Evolutionary conservation across 1,140 invertebrate species (phyloP).

Genomic region (Chymomyza costata): DNA sequence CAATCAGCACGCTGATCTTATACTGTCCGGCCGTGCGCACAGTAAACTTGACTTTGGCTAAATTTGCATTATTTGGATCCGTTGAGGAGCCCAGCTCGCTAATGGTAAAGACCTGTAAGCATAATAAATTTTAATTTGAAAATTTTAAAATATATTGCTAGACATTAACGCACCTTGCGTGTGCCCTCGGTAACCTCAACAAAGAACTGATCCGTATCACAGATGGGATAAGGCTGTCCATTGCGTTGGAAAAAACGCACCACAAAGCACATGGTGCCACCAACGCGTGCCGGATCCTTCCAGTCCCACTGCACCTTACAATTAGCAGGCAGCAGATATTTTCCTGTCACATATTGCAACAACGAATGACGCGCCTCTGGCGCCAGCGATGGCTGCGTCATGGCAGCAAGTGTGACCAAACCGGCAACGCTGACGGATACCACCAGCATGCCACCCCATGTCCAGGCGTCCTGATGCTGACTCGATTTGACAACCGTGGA

Average conservation of each 20-base stretch:
- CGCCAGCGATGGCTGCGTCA: slow-evolving; percentile 89
- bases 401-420: slow-evolving; percentile 88
- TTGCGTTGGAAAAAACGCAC: slow-evolving; percentile 94
- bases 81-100: slow-evolving; percentile 91
- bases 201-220: slow-evolving; percentile 90
- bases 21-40: slow-evolving; percentile 93
- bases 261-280: slow-evolving; percentile 91
- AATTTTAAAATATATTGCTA: neutral
- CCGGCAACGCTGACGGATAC: slow-evolving; percentile 90
- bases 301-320: slow-evolving; percentile 88
- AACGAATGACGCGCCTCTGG: slow-evolving; percentile 91
- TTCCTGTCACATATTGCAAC: slow-evolving; percentile 92
- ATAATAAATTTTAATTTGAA: neutral
- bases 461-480: slow-evolving; percentile 91
- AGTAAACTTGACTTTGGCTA: slow-evolving; percentile 91
- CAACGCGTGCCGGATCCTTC: slow-evolving; percentile 90
- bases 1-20: slow-evolving; percentile 89
- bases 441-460: slow-evolving; percentile 91
- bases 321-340: slow-evolving; percentile 90
- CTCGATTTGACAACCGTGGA: slow-evolving; percentile 89
- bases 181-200: slow-evolving; percentile 90
- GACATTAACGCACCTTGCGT: slow-evolving; percentile 80
- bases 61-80: slow-evolving; percentile 88
- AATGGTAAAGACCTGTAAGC: slow-evolving; percentile 80
- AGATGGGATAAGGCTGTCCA: slow-evolving; percentile 93